Base-by-base conservation (phyloP, 2,113 vertebrate genomes). In the Aptenodytes forsteri region DNA sequence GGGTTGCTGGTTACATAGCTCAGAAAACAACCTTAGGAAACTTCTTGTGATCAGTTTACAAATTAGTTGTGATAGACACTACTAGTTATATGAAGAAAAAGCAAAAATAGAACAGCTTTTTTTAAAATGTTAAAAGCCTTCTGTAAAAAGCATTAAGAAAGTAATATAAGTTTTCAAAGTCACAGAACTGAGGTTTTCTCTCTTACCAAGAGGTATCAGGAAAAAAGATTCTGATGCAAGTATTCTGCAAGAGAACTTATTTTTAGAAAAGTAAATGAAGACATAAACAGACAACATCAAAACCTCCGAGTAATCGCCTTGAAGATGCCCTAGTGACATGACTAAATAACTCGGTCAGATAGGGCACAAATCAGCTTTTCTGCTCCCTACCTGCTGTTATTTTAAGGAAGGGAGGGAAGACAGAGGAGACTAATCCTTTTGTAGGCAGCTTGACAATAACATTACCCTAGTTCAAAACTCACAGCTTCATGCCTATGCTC, bases 331-430 rank as follows among this genome's bases (percentile, higher is more conserved):
- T 58, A 92, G 38, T 93, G 95, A 94, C 77, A 88, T 9, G 23
- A 50, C 79, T 79, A 64, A 93, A 87, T 89, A 89, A 83, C 83
- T 66, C 80, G 52, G 78, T 91, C 93, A 73, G 23, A 55, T 1
- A 82, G 62, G 69, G 90, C 93, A 95, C 95, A 97, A 96, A 97
- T 91, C 96, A 92, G 94, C 90, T 96, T 95, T 93, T 55, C 88
- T 73, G 49, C 75, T 93, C 82, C 62, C 64, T 91, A 90, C 94
- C 85, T 89, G 73, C 87, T 87, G 58, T 42, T 96, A 97, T 95
- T 94, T 94, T 91, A 82, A 69, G 94, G 29, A 55, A 8, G 1
- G 15, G 25, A 18, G 34, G 23, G 18, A 38, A 30, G 15, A 19
- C 42, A 40, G 20, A 66, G 27, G 17, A 71, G 14, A 67, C 27